Evolutionary conservation across 2,888 invertebrate genomes (phyloP), one percentile per base, ranked within the genome.

Genomic region (Hirtodrosophila cameraria): DNA sequence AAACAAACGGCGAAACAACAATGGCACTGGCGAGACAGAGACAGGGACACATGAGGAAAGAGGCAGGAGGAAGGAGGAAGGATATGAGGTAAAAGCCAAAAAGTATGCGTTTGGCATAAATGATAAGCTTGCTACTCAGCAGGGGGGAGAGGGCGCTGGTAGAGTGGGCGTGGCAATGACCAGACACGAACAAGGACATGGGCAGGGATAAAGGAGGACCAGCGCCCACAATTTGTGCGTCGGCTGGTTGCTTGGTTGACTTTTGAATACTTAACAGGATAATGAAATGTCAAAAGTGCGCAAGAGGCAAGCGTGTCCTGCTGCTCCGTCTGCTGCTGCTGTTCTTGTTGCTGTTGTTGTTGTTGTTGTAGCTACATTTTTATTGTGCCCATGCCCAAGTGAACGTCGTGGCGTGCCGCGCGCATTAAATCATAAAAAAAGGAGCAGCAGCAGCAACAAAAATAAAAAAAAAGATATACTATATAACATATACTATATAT

Each of bases 211-310:
- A 35, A 23, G 12, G 9, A 41, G 27, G 20, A 54, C 27, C 27
- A 55, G 59, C 64, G 28, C 49, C 31, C 48, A 38, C 70, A 67
- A 70, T 69, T 62, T 70, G 69, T 69, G 72, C 48, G 63, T 62
- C 39, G 50, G 38, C 57, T 64, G 60, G 55, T 54, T 68, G 83
- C 77, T 75, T 78, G 83, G 69, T 84, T 82, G 86, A 86, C 83
- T 81, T 86, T 85, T 85, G 86, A 85, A 87, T 87, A 84, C 86
- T 80, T 87, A 87, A 87, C 88, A 86, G 87, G 87, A 85, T 87
- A 86, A 86, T 86, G 86, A 86, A 86, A 87, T 85, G 86, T 85
- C 86, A 87, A 86, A 86, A 78, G 81, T 83, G 77, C 83, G 83
- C 77, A 80, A 62, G 83, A 71, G 83, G 73, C 73, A 79, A 66